phyloP scores from a whole-genome alignment of 2,888 invertebrate species.

The Beris chalybata region DNA sequence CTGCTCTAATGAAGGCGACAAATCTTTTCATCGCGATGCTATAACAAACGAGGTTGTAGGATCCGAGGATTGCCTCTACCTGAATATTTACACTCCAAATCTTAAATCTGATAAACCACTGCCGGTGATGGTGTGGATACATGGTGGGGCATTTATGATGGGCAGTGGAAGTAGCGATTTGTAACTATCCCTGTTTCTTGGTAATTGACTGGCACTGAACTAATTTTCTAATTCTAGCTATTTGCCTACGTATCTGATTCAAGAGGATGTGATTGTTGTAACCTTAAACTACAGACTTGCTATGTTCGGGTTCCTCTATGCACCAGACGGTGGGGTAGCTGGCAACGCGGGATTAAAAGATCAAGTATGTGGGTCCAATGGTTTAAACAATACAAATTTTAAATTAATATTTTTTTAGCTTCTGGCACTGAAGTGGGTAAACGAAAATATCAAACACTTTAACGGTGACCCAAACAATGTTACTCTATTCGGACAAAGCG shows the following conservation, averaged over 20 bases:
- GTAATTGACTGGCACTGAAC: not conserved
- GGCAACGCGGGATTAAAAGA: constrained; percentile 55
- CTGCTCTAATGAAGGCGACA: constrained; percentile 49
- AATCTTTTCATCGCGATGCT: constrained; percentile 49
- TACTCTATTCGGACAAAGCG: constrained; percentile 53
- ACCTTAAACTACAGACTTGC: constrained; percentile 53
- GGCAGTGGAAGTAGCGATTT: constrained; percentile 50
- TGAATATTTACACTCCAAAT: constrained; percentile 52
- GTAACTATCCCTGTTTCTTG: constrained; percentile 41
- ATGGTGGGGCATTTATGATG: constrained; percentile 52
- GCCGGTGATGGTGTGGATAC: constrained; percentile 55
- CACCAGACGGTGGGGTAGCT: constrained; percentile 50
- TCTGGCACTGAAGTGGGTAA: constrained; percentile 57
- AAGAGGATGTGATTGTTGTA: constrained; percentile 52
- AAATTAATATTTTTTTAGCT: constrained; percentile 40
- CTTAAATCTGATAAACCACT: constrained; percentile 39
- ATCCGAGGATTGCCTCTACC: constrained; percentile 51
- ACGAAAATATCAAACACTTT: constrained; percentile 57
- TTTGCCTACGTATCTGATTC: constrained; percentile 50
- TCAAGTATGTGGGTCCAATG: constrained; percentile 47
- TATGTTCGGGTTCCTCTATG: constrained; percentile 50
- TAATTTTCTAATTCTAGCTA: constrained; percentile 41
- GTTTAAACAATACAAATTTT: not conserved
- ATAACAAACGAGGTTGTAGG: constrained; percentile 44
- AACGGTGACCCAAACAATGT: constrained; percentile 56